Percentiles rank a stretch among this genome's conserved stretches.
These are phyloP conservation scores for Oegoconia quadripuncta DNA, from an alignment of 2,888 invertebrate genomes.

Conservation along the genomic window DNA sequence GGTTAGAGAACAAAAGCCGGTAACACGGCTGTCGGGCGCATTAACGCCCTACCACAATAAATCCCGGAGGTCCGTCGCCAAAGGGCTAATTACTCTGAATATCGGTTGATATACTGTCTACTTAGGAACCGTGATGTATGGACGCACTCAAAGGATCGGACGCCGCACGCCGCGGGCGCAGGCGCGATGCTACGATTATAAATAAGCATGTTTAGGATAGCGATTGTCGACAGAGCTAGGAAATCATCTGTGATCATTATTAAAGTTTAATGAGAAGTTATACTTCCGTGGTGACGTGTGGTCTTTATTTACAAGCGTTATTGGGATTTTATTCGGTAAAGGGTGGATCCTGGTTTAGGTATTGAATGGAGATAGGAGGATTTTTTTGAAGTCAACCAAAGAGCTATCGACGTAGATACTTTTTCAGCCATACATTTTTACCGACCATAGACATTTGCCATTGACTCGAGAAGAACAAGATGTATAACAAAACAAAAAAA, in stretches of 20 bases:
- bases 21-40: constrained; percentile 71
- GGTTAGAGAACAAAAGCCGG: constrained; percentile 70
- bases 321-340: too few relatives aligned
- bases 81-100: constrained; percentile 74
- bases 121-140: constrained; percentile 76
- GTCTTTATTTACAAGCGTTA: constrained; percentile 10
- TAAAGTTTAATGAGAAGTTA: too few relatives aligned
- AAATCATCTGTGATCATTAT: too few relatives aligned
- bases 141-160: constrained; percentile 67
- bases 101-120: constrained; percentile 78
- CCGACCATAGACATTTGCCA: too few relatives aligned
- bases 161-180: constrained; percentile 59
- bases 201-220: constrained; percentile 72
- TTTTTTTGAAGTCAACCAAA: too few relatives aligned
- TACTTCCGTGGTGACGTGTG: not conserved
- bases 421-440: too few relatives aligned
- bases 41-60: constrained; percentile 75
- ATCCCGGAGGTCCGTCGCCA: constrained; percentile 76
- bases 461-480: too few relatives aligned
- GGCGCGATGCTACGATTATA: constrained; percentile 62
- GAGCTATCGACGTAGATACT: too few relatives aligned
- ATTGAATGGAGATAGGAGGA: too few relatives aligned
- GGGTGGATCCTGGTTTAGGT: too few relatives aligned
- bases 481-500: too few relatives aligned
- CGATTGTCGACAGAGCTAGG: constrained; percentile 47